These are phyloP conservation scores for Lasius fuliginosus DNA, from an alignment of 2,888 invertebrate genomes.

Conservation along the genomic window DNA sequence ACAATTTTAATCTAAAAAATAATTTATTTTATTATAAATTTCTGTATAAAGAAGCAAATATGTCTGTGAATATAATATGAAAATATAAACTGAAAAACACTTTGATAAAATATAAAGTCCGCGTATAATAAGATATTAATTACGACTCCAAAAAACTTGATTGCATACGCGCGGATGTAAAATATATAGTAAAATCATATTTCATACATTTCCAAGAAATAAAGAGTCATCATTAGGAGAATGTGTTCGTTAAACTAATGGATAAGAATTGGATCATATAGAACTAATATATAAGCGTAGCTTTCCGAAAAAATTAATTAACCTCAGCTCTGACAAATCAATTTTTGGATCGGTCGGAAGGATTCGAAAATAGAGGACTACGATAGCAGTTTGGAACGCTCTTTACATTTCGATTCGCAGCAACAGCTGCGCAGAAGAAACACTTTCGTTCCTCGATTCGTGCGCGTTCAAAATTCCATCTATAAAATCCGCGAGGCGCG, in stretches of 20 bases:
- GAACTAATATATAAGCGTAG: neutral
- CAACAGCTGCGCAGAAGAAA: neutral
- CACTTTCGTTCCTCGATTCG: neutral
- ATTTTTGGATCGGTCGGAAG: neutral
- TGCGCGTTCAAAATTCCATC: neutral
- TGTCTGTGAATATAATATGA: conserved; percentile 3
- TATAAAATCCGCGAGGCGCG: conserved; percentile 4
- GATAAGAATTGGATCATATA: neutral
- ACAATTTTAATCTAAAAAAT: neutral
- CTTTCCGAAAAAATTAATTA: neutral
- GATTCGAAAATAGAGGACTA: neutral
- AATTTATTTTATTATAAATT: neutral
- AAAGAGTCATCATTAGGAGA: neutral
- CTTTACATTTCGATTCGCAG: neutral
- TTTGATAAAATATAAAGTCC: neutral
- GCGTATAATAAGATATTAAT: neutral
- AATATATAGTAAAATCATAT: neutral
- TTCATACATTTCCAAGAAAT: neutral
- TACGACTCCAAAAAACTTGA: neutral
- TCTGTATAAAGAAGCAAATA: neutral
- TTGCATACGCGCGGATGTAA: neutral
- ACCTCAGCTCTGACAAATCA: neutral
- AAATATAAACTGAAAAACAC: neutral
- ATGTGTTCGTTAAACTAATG: too few relatives aligned
- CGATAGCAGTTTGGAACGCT: neutral